Conservation (phyloP, 2,888 invertebrate species). For the Lamproptera curius region DNA sequence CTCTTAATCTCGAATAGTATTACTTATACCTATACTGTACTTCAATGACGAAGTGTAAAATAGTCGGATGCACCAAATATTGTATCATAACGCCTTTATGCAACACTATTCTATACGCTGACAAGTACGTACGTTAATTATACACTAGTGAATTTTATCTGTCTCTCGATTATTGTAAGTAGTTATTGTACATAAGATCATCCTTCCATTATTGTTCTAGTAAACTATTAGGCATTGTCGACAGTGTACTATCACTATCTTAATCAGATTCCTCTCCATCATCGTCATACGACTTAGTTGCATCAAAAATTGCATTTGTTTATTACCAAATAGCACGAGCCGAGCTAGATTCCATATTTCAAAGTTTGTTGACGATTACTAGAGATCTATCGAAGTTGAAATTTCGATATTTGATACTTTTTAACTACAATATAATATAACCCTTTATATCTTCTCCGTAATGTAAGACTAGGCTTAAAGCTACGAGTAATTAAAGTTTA, state of each 20-base stretch:
- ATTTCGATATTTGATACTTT: conserved; percentile 38
- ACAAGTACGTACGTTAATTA: conserved; percentile 50
- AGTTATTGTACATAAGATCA: conserved; percentile 66
- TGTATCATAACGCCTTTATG: conserved; percentile 43
- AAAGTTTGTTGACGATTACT: conserved; percentile 47
- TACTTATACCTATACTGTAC: conserved; percentile 37
- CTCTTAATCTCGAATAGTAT: conserved; percentile 42
- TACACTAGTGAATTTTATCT: conserved; percentile 70
- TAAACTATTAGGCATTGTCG: conserved; percentile 26
- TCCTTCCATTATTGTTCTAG: conserved; percentile 55
- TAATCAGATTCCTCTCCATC: conserved; percentile 18
- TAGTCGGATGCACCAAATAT: conserved; percentile 62
- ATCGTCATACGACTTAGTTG: conserved; percentile 39
- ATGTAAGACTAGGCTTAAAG: conserved; percentile 70
- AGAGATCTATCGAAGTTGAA: conserved; percentile 41
- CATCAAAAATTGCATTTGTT: conserved; percentile 72
- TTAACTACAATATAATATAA: conserved; percentile 38
- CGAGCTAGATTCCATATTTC: conserved; percentile 58
- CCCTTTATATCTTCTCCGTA: conserved; percentile 69
- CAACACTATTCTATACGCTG: conserved; percentile 38
- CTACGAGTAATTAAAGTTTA: conserved; percentile 50
- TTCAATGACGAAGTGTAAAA: conserved; percentile 38
- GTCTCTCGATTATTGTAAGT: conserved; percentile 63
- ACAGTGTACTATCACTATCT: conserved; percentile 22
- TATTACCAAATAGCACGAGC: conserved; percentile 68